Evolutionary conservation across 2,888 invertebrate species (phyloP).

Genomic region (Trichogramma dendrolimi): DNA sequence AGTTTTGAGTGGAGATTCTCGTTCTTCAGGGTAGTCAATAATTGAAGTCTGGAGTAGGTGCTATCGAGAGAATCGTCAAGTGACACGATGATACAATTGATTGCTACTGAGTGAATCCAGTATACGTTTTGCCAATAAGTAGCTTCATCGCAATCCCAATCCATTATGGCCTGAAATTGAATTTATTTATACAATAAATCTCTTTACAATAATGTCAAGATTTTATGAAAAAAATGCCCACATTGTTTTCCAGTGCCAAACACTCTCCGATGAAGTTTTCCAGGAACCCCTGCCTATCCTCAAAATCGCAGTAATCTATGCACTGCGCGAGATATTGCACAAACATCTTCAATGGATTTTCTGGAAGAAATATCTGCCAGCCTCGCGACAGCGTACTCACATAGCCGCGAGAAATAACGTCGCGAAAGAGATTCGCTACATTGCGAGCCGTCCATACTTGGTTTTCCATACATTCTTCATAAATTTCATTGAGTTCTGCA

Average conservation of each 20-base stretch:
- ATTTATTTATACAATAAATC: neutral
- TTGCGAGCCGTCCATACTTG: constrained; percentile 45
- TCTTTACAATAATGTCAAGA: neutral
- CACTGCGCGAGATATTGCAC: constrained; percentile 59
- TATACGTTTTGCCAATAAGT: constrained; percentile 55
- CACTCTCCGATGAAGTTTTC: constrained; percentile 47
- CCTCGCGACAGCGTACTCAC: constrained; percentile 63
- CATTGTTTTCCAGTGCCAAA: constrained; percentile 40
- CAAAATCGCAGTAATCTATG: constrained; percentile 45
- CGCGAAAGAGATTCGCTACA: constrained; percentile 55
- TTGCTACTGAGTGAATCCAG: constrained; percentile 58
- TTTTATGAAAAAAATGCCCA: constrained; percentile 28
- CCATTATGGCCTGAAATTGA: constrained; percentile 38
- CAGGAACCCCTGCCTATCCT: constrained; percentile 43
- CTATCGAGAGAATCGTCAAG: constrained; percentile 63
- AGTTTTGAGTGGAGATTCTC: constrained; percentile 31
- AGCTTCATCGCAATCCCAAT: constrained; percentile 49
- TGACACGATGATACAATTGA: constrained; percentile 60
- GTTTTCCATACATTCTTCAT: constrained; percentile 38
- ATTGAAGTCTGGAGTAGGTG: constrained; percentile 61
- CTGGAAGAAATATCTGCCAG: constrained; percentile 69
- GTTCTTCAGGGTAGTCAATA: constrained; percentile 53
- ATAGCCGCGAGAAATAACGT: constrained; percentile 58
- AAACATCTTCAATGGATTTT: constrained; percentile 61
- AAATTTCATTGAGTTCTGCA: constrained; percentile 34